Evolutionary conservation across 2,888 invertebrate species (phyloP).

Genomic region (Stegophylla sp.): DNA sequence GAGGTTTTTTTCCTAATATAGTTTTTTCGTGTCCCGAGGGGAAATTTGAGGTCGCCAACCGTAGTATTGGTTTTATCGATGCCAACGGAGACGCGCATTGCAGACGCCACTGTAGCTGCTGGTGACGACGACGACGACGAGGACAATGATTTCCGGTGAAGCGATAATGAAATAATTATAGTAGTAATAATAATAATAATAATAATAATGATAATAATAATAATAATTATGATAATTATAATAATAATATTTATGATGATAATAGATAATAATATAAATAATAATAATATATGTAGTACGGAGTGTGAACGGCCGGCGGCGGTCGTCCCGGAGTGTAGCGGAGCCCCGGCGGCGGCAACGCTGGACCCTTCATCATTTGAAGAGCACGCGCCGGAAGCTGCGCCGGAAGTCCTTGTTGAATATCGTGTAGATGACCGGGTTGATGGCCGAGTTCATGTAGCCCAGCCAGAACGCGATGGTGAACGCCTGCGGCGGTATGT

Average conservation of each 20-base stretch:
- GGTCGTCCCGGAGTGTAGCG: background rate
- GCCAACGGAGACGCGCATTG: no score
- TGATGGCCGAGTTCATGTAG: slow-evolving; percentile 95
- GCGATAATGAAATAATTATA: background rate
- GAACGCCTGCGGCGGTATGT: slow-evolving; percentile 84
- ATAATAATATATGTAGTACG: background rate
- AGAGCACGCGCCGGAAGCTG: slow-evolving; percentile 93
- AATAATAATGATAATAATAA: background rate
- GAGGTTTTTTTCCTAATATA: no score
- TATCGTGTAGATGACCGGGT: slow-evolving; percentile 95
- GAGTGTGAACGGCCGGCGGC: background rate
- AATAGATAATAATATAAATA: background rate
- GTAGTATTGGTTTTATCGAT: no score
- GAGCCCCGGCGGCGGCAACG: background rate
- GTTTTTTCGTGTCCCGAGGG: no score
- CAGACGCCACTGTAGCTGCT: no score
- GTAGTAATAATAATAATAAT: no score
- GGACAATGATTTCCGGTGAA: background rate
- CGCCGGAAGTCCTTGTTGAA: slow-evolving; percentile 97
- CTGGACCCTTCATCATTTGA: slow-evolving; percentile 71
- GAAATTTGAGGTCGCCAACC: no score
- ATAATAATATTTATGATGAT: background rate
- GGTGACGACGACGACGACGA: background rate
- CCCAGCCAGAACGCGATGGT: slow-evolving; percentile 96
- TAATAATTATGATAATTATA: background rate